Conservation (phyloP, 2,888 invertebrate species). For the Pheosia tremula region DNA sequence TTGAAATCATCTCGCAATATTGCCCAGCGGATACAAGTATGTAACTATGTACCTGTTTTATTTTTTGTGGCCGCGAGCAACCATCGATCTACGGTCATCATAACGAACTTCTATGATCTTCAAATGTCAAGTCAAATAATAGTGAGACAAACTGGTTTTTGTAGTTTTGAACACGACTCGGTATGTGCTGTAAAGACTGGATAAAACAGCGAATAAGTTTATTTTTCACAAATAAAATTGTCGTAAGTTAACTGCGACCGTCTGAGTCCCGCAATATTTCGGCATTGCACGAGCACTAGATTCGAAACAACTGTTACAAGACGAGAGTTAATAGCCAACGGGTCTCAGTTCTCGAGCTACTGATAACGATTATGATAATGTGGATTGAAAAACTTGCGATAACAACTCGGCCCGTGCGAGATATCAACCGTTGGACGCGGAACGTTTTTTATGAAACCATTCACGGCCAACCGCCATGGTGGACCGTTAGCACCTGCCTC, state of each 20-base stretch:
- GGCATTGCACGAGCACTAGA: conserved; percentile 16
- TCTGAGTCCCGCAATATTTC: neutral
- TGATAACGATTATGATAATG: conserved; percentile 33
- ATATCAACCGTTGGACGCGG: conserved; percentile 60
- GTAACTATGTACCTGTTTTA: neutral
- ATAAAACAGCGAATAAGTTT: neutral
- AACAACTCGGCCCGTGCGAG: conserved; percentile 53
- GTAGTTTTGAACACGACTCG: neutral
- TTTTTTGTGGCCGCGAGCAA: neutral
- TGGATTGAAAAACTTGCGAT: conserved; percentile 47
- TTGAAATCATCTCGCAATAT: neutral
- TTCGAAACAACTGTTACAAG: conserved; percentile 33
- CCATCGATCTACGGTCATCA: neutral
- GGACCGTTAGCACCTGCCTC: conserved; percentile 78
- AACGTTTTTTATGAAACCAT: conserved; percentile 71
- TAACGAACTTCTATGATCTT: conserved; percentile 3
- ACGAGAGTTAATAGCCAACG: conserved; percentile 29
- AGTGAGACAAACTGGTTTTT: conserved; percentile 4
- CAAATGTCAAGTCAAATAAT: conserved; percentile 7
- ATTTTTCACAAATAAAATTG: neutral
- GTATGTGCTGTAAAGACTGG: neutral
- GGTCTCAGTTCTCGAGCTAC: conserved; percentile 27
- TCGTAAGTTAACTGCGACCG: neutral
- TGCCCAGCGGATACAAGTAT: neutral
- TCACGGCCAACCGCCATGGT: conserved; percentile 75